These are phyloP conservation scores for Euproctis similis DNA, from an alignment of 2,888 invertebrate genomes.

Conservation along the genomic window DNA sequence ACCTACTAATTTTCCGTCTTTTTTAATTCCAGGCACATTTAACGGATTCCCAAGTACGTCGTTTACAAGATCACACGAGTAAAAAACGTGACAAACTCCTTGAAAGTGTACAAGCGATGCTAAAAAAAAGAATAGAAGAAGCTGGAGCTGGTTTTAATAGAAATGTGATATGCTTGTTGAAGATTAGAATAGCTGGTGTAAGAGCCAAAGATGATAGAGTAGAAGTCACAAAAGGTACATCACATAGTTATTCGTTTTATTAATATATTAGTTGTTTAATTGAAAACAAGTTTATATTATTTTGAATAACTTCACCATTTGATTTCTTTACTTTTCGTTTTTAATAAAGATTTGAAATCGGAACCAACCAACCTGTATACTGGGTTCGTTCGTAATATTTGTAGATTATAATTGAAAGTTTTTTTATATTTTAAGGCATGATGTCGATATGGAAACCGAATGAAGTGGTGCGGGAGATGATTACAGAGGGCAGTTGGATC, in stretches of 20 bases:
- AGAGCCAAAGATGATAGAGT: constrained; percentile 11
- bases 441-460: constrained; percentile 84
- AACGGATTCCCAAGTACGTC: constrained; percentile 50
- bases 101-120: constrained; percentile 37
- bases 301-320: no score
- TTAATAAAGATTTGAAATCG: no score
- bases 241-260: no score
- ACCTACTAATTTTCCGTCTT: no score
- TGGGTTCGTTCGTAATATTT: no score
- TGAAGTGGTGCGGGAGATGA: constrained; percentile 72
- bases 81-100: constrained; percentile 41
- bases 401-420: no score
- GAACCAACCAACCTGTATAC: no score
- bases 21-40: constrained; percentile 55
- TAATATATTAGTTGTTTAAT: no score
- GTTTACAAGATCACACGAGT: constrained; percentile 50
- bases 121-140: constrained; percentile 36
- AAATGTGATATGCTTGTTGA: constrained; percentile 48
- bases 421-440: constrained; percentile 35
- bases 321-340: no score
- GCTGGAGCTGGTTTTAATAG: constrained; percentile 28
- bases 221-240: constrained; percentile 43
- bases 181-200: constrained; percentile 43
- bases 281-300: no score
- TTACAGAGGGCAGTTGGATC: constrained; percentile 78